Conservation (phyloP, 2,797 vertebrate species). For the Sylvia borin region DNA sequence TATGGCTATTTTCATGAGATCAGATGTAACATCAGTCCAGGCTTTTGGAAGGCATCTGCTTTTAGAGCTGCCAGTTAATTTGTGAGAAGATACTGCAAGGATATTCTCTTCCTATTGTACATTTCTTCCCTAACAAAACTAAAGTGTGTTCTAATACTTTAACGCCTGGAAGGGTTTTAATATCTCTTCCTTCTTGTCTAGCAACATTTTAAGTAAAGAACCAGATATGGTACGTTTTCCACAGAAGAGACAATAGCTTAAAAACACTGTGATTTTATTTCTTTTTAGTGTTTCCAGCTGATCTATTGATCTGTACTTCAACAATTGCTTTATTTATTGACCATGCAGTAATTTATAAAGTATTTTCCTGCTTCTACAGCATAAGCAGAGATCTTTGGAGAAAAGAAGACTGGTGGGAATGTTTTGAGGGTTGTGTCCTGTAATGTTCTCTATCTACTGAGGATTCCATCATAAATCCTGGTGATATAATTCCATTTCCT, state of each 20-base stretch:
- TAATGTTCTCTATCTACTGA: background rate
- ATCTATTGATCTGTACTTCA: background rate
- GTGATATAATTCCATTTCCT: background rate
- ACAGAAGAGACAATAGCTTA: background rate
- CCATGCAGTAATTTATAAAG: background rate
- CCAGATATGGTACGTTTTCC: background rate
- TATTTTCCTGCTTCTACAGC: slow-evolving; percentile 2
- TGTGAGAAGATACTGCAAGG: slow-evolving; percentile 15
- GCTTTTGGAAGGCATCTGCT: slow-evolving; percentile 32
- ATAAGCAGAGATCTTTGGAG: background rate
- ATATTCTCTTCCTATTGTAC: background rate
- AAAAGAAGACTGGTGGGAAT: background rate
- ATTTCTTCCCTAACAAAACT: slow-evolving; percentile 3
- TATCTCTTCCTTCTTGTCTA: background rate
- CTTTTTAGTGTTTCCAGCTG: background rate
- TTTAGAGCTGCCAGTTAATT: slow-evolving; percentile 34
- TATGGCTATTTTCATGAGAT: slow-evolving; percentile 42
- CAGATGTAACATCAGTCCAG: slow-evolving; percentile 9
- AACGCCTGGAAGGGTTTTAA: slow-evolving; percentile 27
- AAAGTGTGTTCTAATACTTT: slow-evolving; percentile 6
- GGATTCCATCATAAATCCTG: background rate
- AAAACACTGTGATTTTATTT: background rate
- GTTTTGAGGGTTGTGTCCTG: background rate
- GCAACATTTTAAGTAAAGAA: background rate
- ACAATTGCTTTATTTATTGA: background rate